phyloP scores from a whole-genome alignment of 2,113 vertebrate species.

The Reinhardtius hippoglossoides region DNA sequence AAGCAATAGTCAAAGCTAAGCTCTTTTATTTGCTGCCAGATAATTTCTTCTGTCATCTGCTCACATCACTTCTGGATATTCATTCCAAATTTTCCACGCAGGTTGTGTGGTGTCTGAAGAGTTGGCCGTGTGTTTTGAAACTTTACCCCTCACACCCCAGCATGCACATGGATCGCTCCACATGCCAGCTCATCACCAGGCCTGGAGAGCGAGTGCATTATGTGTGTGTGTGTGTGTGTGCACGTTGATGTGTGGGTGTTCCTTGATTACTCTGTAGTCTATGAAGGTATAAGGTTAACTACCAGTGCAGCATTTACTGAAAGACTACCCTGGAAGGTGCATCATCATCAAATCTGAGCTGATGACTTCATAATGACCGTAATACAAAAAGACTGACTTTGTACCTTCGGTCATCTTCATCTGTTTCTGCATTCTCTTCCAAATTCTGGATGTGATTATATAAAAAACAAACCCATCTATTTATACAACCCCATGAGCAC shows the following conservation, averaged over 20 bases:
- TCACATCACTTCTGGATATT: slow-evolving; percentile 57
- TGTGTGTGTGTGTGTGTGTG: background rate
- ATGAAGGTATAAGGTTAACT: slow-evolving; percentile 61
- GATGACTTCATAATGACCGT: slow-evolving; percentile 51
- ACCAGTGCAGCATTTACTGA: slow-evolving; percentile 25
- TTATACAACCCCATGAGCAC: background rate
- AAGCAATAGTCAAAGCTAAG: slow-evolving; percentile 51
- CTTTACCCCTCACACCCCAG: slow-evolving; percentile 38
- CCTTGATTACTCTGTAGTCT: slow-evolving; percentile 52
- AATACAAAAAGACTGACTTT: slow-evolving; percentile 38
- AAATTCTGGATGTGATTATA: slow-evolving; percentile 10
- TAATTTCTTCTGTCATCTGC: slow-evolving; percentile 54
- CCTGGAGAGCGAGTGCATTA: background rate
- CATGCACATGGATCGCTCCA: slow-evolving; percentile 28
- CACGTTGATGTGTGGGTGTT: slow-evolving; percentile 40
- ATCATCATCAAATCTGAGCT: slow-evolving; percentile 39
- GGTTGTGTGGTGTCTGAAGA: slow-evolving; percentile 22
- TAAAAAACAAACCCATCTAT: background rate
- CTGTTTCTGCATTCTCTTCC: slow-evolving; percentile 21
- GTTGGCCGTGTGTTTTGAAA: slow-evolving; percentile 67
- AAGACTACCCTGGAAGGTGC: slow-evolving; percentile 50
- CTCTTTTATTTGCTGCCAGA: slow-evolving; percentile 60
- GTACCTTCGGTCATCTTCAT: slow-evolving; percentile 17
- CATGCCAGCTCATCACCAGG: slow-evolving; percentile 48
- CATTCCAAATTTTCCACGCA: slow-evolving; percentile 59